phyloP scores from a whole-genome alignment of 2,888 invertebrate genomes.

The Elmis aenea region DNA sequence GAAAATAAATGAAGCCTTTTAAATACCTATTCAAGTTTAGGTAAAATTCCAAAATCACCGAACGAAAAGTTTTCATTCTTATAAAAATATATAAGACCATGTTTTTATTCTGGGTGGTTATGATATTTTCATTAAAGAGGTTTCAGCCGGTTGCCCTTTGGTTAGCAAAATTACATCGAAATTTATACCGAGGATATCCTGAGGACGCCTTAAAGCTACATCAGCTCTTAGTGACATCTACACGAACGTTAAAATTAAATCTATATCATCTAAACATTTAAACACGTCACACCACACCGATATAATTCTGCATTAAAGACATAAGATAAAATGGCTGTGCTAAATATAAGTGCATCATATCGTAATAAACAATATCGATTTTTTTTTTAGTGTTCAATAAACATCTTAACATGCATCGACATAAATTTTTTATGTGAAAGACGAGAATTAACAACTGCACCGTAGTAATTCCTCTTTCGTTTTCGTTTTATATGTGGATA shows the following conservation, averaged over 20 bases:
- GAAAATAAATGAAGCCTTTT: no score
- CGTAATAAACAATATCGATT: conserved; percentile 10
- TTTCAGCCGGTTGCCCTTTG: no score
- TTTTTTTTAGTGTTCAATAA: conserved; percentile 6
- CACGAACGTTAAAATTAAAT: conserved; percentile 18
- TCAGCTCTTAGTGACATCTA: conserved; percentile 11
- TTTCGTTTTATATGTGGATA: conserved; percentile 5
- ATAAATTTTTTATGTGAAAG: conserved; percentile 10
- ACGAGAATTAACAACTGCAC: conserved; percentile 19
- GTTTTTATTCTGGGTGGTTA: no score
- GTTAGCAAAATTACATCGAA: no score
- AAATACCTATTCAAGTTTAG: no score
- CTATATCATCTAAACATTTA: conserved; percentile 13
- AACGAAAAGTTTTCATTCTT: no score
- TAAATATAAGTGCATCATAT: conserved; percentile 16
- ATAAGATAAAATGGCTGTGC: conserved; percentile 16
- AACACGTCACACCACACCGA: conserved; percentile 17
- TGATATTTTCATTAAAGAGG: no score
- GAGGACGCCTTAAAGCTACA: conserved; percentile 9
- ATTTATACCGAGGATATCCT: no score
- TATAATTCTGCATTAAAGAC: conserved; percentile 9
- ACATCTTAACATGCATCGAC: conserved; percentile 17
- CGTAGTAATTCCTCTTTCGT: conserved; percentile 12
- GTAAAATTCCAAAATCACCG: no score
- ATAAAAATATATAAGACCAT: no score